phyloP scores from a whole-genome alignment of 2,888 invertebrate species.

The Amiota minor region DNA sequence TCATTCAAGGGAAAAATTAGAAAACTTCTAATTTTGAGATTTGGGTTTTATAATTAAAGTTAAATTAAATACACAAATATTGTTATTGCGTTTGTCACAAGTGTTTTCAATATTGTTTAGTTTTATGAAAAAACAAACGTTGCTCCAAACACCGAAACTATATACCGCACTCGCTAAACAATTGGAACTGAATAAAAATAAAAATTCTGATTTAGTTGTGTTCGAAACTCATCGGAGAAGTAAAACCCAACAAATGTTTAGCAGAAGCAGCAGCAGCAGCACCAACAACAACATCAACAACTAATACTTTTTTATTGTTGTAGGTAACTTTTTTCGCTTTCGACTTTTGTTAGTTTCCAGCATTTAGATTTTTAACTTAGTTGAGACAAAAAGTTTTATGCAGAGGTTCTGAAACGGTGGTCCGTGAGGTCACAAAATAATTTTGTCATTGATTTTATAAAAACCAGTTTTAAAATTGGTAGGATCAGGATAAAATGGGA shows the following conservation, averaged over 20 bases:
- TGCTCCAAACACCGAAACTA: slow-evolving; percentile 47
- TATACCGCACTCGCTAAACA: slow-evolving; percentile 71
- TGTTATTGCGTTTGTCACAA: no score
- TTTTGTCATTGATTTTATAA: no score
- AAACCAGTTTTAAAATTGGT: no score
- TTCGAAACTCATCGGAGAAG: slow-evolving; percentile 65
- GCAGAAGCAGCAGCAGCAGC: slow-evolving; percentile 38
- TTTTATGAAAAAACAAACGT: not conserved
- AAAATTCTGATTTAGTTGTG: slow-evolving; percentile 71
- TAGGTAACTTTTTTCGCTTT: slow-evolving; percentile 38
- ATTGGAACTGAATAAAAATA: slow-evolving; percentile 73
- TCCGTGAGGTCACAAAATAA: no score
- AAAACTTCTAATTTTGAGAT: no score
- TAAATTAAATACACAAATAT: no score
- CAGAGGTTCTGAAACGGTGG: not conserved
- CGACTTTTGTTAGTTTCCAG: slow-evolving; percentile 43
- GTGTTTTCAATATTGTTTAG: no score
- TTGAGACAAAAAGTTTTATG: slow-evolving; percentile 44
- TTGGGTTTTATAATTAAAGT: no score
- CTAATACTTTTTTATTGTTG: slow-evolving; percentile 42
- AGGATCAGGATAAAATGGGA: no score
- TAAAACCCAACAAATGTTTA: slow-evolving; percentile 44
- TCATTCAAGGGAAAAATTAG: not conserved
- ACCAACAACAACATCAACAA: slow-evolving; percentile 41
- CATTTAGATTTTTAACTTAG: slow-evolving; percentile 58